Evolutionary conservation across 2,113 vertebrate species (phyloP), one percentile per base, ranked within the genome.

Genomic region (Nannobrachium achirus): DNA sequence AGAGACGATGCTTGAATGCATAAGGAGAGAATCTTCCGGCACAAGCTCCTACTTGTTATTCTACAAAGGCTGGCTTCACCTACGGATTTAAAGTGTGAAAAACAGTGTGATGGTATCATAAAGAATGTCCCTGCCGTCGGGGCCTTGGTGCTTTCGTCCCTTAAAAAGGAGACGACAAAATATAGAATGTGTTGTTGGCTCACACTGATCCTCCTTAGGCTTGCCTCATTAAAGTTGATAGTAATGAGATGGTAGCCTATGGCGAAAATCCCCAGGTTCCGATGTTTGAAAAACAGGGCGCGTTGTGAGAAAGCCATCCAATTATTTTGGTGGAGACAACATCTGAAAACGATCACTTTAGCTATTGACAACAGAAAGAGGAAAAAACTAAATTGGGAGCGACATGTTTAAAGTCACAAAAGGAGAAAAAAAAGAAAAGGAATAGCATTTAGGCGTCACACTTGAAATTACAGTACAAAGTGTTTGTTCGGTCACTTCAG

Each of bases 211-310:
- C 62, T 67, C 75, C 52, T 46, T 51, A 66, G 25, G 76, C 58
- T 45, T 71, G 66, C 51, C 79, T 85, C 83, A 86, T 88, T 88
- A 87, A 66, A 81, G 71, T 57, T 73, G 69, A 80, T 76, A 60
- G 83, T 77, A 86, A 88, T 77, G 69, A 87, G 81, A 76, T 18
- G 10, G 38, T 68, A 79, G 75, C 77, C 79, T 76, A 51, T 50
- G 73, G 75, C 81, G 25, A 62, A 10, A 59, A 59, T 73, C 63
- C 63, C 67, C 15, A n/a, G 70, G 13, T 67, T 79, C 42, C 49
- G 38, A 58, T 68, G 60, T 51, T 73, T 50, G 10, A 19, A 62
- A 15, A 61, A 73, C 38, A 77, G 66, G 75, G 41, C 58, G 56
- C 65, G 73, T 63, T 58, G 64, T 67, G 73, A 66, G 73, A 73